Base-by-base conservation (phyloP, 2,113 vertebrate genomes). In the Lates calcarifer region DNA sequence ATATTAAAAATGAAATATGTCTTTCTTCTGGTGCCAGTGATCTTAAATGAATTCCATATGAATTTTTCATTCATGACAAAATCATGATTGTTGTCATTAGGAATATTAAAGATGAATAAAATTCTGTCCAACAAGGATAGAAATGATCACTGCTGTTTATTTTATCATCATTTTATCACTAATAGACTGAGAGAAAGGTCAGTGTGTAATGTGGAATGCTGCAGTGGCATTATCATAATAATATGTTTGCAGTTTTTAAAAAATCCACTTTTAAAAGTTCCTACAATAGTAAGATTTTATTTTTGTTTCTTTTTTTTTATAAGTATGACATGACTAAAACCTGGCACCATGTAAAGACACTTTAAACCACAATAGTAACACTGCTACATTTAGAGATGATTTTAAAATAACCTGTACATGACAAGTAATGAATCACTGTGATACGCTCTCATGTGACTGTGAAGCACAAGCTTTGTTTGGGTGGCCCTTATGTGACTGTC, bases 401-500 rank as follows among this genome's bases (percentile, higher is more conserved):
- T 45, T 6, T 4, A 66, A 73, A 74, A 75, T 56, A 66, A 43
- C 20, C 24, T 17, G 22, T 33, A 4, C 8, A 17, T 51, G 61
- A 55, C 43, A 31, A 35, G 37, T 35, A 43, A 70, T 71, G n/a
- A 81, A 45, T 81, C 70, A 79, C 1, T 58, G 64, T 58, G 2
- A 63, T 12, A 3, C n/a, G 51, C 11, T 31, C 65, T 73, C 28
- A 20, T 43, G 26, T 70, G 73, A 79, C 31, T 28, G 63, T 39
- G 67, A 61, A 69, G 41, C 35, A 77, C 29, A 62, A 77, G 9
- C 29, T 12, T 53, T 60, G 18, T 81, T 47, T 24, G 18, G 4
- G 3, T 49, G 41, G 24, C 51, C 18, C 3, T 4, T 17, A 1
- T 29, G 39, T 71, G 70, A 39, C 37, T 60, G 37, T 72, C 1